Conservation (phyloP, 2,113 vertebrate species). For the Nyctereutes procyonoides region DNA sequence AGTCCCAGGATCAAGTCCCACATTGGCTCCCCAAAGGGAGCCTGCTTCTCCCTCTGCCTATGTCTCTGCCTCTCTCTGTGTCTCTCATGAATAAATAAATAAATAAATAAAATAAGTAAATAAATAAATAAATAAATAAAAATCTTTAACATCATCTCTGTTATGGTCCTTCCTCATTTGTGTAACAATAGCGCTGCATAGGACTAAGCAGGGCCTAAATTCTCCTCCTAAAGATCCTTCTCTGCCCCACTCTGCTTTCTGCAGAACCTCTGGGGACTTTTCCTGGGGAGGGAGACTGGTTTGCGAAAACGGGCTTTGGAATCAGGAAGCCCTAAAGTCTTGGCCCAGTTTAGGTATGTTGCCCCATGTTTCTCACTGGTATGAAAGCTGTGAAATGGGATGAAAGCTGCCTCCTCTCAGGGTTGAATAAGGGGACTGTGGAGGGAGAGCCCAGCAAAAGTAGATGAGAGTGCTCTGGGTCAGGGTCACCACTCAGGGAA, state of each 20-base stretch:
- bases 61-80: too few relatives aligned
- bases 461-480: background rate
- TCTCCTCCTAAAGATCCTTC: background rate
- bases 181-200: background rate
- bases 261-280: background rate
- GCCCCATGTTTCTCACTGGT: background rate
- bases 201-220: background rate
- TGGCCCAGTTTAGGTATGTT: background rate
- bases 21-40: too few relatives aligned
- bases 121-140: too few relatives aligned
- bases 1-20: too few relatives aligned
- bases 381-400: background rate
- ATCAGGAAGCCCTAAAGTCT: background rate
- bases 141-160: background rate
- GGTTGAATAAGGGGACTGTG: background rate
- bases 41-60: too few relatives aligned
- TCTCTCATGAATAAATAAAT: too few relatives aligned
- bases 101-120: too few relatives aligned
- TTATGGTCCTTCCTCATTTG: background rate
- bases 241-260: conserved; percentile 3
- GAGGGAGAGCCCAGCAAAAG: background rate
- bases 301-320: background rate
- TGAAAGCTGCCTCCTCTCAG: background rate
- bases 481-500: background rate
- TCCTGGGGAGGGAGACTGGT: background rate